A percentile compares a stretch with the other conserved stretches of the same genome.
Conservation (phyloP, 1,140 invertebrate species). For the Anastrepha ludens region DNA sequence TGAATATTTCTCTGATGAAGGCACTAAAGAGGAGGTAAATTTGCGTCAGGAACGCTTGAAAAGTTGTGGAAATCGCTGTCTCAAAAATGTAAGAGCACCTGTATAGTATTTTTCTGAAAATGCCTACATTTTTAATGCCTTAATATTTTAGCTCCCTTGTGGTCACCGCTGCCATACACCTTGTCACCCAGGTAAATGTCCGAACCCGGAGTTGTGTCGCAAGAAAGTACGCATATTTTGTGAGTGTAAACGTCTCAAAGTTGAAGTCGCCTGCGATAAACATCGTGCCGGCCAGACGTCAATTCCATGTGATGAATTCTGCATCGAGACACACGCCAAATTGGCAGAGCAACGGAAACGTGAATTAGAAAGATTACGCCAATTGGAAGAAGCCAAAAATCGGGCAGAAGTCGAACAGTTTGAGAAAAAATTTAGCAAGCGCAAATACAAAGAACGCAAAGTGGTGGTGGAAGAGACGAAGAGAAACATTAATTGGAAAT, state of each 20-base stretch:
- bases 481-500: constrained; percentile 63
- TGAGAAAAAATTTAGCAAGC: constrained; percentile 82
- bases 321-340: constrained; percentile 76
- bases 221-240: constrained; percentile 89
- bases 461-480: constrained; percentile 59
- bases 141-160: constrained; percentile 78
- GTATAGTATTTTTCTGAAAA: not conserved
- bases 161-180: constrained; percentile 84
- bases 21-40: constrained; percentile 74
- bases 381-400: constrained; percentile 80
- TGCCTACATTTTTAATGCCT: not conserved
- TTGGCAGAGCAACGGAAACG: constrained; percentile 76
- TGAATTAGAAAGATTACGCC: constrained; percentile 76
- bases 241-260: constrained; percentile 80
- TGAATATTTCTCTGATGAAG: constrained; percentile 78
- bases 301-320: constrained; percentile 80
- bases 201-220: constrained; percentile 80
- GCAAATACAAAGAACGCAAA: constrained; percentile 76
- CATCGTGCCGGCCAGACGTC: constrained; percentile 76
- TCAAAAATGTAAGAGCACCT: constrained; percentile 82
- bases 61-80: constrained; percentile 83
- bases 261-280: constrained; percentile 83
- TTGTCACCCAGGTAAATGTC: constrained; percentile 87
- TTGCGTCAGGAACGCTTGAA: constrained; percentile 65
- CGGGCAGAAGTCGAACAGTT: constrained; percentile 82